Percentiles rank a stretch among this genome's conserved stretches.
These are phyloP conservation scores for Trinectes maculatus DNA, from an alignment of 2,113 vertebrate genomes.

Conservation along the genomic window DNA sequence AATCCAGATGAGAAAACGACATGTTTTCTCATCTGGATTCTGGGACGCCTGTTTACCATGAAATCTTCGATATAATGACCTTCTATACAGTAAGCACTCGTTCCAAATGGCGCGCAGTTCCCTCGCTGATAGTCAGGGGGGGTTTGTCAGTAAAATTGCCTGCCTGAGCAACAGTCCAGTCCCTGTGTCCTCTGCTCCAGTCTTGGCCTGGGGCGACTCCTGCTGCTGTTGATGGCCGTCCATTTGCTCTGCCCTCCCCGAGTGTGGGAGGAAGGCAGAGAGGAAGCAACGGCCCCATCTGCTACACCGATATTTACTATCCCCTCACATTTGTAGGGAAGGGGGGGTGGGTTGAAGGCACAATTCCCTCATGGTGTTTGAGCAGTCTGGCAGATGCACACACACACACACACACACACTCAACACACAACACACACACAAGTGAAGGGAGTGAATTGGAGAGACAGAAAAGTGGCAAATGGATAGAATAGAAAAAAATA, in stretches of 20 bases:
- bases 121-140: slow-evolving; percentile 43
- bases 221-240: slow-evolving; percentile 77
- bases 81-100: slow-evolving; percentile 20
- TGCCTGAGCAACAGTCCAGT: slow-evolving; percentile 60
- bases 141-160: slow-evolving; percentile 65
- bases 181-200: slow-evolving; percentile 61
- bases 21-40: slow-evolving; percentile 25
- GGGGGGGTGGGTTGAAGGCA: slow-evolving; percentile 41
- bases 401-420: slow-evolving; percentile 31
- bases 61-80: slow-evolving; percentile 37
- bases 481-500: background rate
- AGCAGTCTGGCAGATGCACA: slow-evolving; percentile 58
- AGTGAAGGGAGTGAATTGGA: slow-evolving; percentile 27
- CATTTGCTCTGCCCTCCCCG: slow-evolving; percentile 70
- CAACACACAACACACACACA: slow-evolving; percentile 15
- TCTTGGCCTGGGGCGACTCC: slow-evolving; percentile 75
- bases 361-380: slow-evolving; percentile 72
- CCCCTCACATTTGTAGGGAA: slow-evolving; percentile 67
- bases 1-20: slow-evolving; percentile 50
- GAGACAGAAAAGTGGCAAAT: slow-evolving; percentile 17
- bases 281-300: slow-evolving; percentile 77
- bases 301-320: slow-evolving; percentile 75
- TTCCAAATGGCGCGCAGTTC: slow-evolving; percentile 39
- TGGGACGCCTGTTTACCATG: slow-evolving; percentile 26
- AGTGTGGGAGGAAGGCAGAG: slow-evolving; percentile 54